Evolutionary conservation across 2,888 invertebrate genomes (phyloP), one percentile per base, ranked within the genome.

Genomic region (Embidobia sp.): DNA sequence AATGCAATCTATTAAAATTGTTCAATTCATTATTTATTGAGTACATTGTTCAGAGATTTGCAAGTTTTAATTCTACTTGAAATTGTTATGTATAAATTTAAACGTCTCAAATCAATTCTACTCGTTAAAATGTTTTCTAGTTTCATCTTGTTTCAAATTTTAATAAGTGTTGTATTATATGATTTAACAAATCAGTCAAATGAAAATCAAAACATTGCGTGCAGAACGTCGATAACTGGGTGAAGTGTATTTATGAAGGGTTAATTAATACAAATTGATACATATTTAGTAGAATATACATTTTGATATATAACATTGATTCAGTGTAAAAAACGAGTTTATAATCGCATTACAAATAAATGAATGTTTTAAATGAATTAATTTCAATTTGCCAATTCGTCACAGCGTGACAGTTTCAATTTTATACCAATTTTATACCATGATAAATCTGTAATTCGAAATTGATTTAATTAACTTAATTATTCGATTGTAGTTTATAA

Each of bases 391-490:
- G 13, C 18, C 49, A 42, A 59, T 59, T 48, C 33, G 48, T 69
- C 51, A 69, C 57, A 26, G 15, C 6, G 3, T 22, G 61, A 61
- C 44, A 61, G 70, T 11, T 70, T 61, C 53, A 33, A 70, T 51
- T 53, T 53, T 61, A 19, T 53, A 27, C 13, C 6, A 35, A n/a
- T n/a, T n/a, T 70, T 61, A 53, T 16, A 31, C 48, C 7, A 72
- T 63, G 70, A 63, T 63, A 46, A 61, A 63, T 72, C 22, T 53
- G 35, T 55, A 55, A 61, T 63, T 72, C 29, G 37, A 48, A 15
- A 63, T 53, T 49, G 37, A 72, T 55, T 72, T 44, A 61, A 63
- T 72, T 72, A 63, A 46, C 37, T 22, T 33, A 61, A 51, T 70
- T 40, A 61, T 31, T 61, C 51, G 40, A 44, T 61, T 51, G 35